A percentile compares a stretch with the other conserved stretches of the same genome.
These are phyloP conservation scores for Galaxias olidus DNA, from an alignment of 2,797 vertebrate genomes.

Conservation along the genomic window DNA sequence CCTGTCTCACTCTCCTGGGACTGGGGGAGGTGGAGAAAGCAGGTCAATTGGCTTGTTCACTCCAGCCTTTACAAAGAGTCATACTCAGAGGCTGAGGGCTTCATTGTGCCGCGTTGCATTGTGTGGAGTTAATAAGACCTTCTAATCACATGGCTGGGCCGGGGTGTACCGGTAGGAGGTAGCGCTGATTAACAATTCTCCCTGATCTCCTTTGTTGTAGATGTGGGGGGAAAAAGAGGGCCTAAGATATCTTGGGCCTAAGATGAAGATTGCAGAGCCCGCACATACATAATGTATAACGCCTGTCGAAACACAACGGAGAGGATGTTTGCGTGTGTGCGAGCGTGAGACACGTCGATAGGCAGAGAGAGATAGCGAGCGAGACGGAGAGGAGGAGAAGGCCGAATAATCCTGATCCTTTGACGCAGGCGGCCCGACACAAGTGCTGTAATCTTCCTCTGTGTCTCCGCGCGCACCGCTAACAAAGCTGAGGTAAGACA, in stretches of 20 bases:
- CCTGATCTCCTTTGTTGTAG: slow-evolving; percentile 57
- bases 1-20: slow-evolving; percentile 77
- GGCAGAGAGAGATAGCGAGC: background rate
- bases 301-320: background rate
- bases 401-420: slow-evolving; percentile 72
- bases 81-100: slow-evolving; percentile 63
- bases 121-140: slow-evolving; percentile 62
- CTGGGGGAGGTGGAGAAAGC: slow-evolving; percentile 71
- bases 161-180: slow-evolving; percentile 44
- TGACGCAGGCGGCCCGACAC: slow-evolving; percentile 69
- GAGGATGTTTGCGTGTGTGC: background rate
- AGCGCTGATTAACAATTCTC: slow-evolving; percentile 50
- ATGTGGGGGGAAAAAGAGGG: slow-evolving; percentile 33
- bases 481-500: slow-evolving; percentile 60
- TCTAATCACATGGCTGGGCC: slow-evolving; percentile 53
- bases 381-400: slow-evolving; percentile 27
- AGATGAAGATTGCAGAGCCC: background rate
- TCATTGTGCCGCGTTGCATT: slow-evolving; percentile 61
- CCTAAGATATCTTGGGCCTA: slow-evolving; percentile 30
- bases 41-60: slow-evolving; percentile 88
- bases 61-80: slow-evolving; percentile 70
- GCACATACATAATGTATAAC: background rate
- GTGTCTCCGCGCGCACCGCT: slow-evolving; percentile 38
- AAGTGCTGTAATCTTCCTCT: slow-evolving; percentile 68
- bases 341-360: background rate